These are phyloP conservation scores for Oxygymnocypris stewartii DNA, from an alignment of 2,113 vertebrate genomes.

Conservation along the genomic window DNA sequence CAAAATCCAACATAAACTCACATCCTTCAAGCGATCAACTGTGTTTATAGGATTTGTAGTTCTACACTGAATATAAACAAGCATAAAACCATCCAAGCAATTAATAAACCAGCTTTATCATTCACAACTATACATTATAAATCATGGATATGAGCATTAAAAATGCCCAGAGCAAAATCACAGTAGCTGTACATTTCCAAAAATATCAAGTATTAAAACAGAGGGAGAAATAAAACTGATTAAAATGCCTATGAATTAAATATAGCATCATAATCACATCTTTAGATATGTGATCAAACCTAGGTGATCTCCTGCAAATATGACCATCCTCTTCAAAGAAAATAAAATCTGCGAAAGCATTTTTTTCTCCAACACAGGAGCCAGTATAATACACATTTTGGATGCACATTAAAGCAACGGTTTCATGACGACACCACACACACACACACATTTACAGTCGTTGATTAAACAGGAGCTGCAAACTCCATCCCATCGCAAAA, in stretches of 20 bases:
- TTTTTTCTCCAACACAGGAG: conserved; percentile 33
- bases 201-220: background rate
- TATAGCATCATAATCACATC: too few species aligned
- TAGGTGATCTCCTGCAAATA: background rate
- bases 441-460: conserved; percentile 21
- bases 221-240: background rate
- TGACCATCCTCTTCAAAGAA: background rate
- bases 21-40: background rate
- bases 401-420: conserved; percentile 25
- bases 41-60: background rate
- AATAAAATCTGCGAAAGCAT: background rate
- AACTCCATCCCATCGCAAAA: conserved; percentile 29
- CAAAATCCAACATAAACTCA: background rate
- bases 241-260: background rate
- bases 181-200: background rate
- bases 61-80: background rate
- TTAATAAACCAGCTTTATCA: conserved; percentile 4
- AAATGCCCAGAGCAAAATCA: background rate
- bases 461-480: conserved; percentile 2
- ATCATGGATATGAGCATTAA: background rate
- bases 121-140: conserved; percentile 60
- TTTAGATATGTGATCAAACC: background rate
- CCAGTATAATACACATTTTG: conserved; percentile 29
- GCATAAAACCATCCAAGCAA: background rate
- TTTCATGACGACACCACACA: background rate